Conservation (phyloP, 2,797 vertebrate genomes). For the Alectoris magna region DNA sequence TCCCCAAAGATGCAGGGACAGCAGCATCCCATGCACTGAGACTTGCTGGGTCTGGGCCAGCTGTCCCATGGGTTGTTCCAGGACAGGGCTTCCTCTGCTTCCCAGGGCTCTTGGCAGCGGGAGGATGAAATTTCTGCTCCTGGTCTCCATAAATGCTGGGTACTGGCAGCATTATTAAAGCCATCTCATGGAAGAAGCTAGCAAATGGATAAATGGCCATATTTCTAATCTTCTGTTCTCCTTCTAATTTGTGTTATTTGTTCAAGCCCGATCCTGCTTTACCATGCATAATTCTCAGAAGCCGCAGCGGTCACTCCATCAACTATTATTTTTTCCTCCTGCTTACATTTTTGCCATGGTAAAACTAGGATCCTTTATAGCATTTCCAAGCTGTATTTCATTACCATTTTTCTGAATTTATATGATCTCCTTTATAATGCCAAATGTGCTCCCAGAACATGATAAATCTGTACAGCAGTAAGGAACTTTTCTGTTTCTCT, state of each 20-base stretch:
- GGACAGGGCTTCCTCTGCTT: background rate
- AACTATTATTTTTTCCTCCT: background rate
- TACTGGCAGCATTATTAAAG: background rate
- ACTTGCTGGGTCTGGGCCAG: fast-evolving
- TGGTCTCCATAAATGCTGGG: background rate
- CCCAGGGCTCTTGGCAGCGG: background rate
- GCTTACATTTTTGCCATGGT: background rate
- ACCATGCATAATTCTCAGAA: background rate
- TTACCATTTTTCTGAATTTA: background rate
- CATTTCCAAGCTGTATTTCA: background rate
- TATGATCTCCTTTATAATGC: background rate
- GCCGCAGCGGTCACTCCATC: background rate
- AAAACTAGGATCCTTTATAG: background rate
- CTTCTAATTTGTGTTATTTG: background rate
- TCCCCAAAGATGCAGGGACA: background rate
- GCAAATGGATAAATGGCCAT: fast-evolving
- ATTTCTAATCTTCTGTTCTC: background rate
- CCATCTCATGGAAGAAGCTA: background rate
- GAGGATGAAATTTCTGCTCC: background rate
- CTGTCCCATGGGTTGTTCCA: no score
- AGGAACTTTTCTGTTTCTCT: background rate
- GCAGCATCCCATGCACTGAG: background rate
- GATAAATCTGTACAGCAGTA: background rate
- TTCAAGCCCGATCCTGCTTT: background rate
- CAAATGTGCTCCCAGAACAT: background rate